phyloP scores from a whole-genome alignment of 2,888 invertebrate genomes.

The Prenolepis imparis region DNA sequence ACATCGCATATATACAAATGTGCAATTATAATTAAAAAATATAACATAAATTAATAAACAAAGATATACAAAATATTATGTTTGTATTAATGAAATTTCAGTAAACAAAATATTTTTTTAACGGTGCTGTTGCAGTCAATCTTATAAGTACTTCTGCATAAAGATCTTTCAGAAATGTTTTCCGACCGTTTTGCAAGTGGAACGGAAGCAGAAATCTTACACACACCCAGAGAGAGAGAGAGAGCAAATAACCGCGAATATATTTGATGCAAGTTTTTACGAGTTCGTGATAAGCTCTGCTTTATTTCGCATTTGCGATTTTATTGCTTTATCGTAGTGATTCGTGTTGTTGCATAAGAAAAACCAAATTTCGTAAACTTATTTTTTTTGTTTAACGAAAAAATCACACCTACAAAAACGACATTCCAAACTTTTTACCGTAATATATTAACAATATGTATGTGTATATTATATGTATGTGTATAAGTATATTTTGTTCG shows the following conservation, averaged over 20 bases:
- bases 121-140: background rate
- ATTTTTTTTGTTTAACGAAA: background rate
- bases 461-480: background rate
- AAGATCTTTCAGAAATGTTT: background rate
- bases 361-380: conserved; percentile 11
- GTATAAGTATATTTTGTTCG: background rate
- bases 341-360: background rate
- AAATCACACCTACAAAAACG: background rate
- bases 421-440: background rate
- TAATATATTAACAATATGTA: background rate
- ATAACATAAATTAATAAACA: background rate
- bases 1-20: background rate
- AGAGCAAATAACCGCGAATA: background rate
- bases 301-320: conserved; percentile 2
- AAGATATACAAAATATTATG: background rate
- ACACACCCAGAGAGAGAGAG: too few species aligned
- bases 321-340: background rate
- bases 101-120: background rate
- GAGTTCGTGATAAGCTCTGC: background rate
- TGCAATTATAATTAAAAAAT: background rate
- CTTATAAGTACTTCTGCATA: conserved; percentile 4
- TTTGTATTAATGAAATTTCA: background rate
- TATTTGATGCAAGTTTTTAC: background rate
- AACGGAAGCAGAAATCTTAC: background rate
- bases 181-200: background rate